phyloP scores from a whole-genome alignment of 2,797 vertebrate genomes.

The Coregonus suidteri region DNA sequence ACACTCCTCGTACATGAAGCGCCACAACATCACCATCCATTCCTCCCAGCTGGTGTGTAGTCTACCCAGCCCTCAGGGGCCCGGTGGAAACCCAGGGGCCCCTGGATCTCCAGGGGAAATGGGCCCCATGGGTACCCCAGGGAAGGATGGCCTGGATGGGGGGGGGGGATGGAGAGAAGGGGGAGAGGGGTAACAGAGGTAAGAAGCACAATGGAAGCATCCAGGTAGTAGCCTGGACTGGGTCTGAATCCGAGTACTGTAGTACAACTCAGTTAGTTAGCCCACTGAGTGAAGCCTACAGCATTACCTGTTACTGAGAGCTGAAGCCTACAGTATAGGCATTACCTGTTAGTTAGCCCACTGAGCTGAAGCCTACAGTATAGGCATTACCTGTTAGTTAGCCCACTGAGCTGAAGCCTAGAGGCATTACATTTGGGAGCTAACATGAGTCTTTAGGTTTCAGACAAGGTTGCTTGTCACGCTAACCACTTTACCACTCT shows the following conservation, averaged over 20 bases:
- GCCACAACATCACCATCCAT: slow-evolving; percentile 71
- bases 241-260: background rate
- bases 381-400: background rate
- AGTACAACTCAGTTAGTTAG: background rate
- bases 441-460: background rate
- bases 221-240: no score
- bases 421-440: no score
- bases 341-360: no score
- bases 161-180: no score
- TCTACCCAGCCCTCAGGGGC: slow-evolving; percentile 86
- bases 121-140: slow-evolving; percentile 89
- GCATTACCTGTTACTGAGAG: no score
- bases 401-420: no score
- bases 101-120: slow-evolving; percentile 79
- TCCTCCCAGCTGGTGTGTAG: slow-evolving; percentile 88
- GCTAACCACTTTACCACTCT: background rate
- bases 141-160: slow-evolving; percentile 89
- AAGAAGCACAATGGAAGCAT: background rate
- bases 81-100: slow-evolving; percentile 83
- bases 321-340: no score
- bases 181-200: background rate
- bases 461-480: no score
- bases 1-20: slow-evolving; percentile 65
- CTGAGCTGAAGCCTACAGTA: no score
- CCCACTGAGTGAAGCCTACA: no score